These are phyloP conservation scores for Seriola quinqueradiata DNA, from an alignment of 2,113 vertebrate genomes.

Conservation along the genomic window DNA sequence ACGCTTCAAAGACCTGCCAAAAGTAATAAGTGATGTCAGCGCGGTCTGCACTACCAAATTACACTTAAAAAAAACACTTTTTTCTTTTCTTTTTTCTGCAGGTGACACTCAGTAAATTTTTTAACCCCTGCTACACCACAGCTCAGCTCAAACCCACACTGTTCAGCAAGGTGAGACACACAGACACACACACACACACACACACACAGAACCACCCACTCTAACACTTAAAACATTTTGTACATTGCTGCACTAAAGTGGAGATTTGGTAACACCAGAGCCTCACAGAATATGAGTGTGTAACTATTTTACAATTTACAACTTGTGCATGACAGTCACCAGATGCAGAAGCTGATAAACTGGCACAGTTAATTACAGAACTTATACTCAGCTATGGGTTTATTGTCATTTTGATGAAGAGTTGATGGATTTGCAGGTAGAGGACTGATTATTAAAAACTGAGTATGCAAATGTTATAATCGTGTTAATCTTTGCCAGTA, in stretches of 20 bases:
- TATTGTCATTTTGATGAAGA: not conserved
- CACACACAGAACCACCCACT: not conserved
- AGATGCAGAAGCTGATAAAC: not conserved
- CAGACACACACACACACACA: conserved; percentile 13
- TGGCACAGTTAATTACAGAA: not conserved
- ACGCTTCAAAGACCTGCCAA: not conserved
- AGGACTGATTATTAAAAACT: not conserved
- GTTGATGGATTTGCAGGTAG: too few species aligned
- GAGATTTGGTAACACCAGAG: not conserved
- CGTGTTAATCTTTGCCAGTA: too few species aligned
- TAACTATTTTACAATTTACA: not conserved
- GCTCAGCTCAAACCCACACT: conserved; percentile 97
- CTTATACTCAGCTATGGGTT: not conserved
- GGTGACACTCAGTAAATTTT: conserved; percentile 96
- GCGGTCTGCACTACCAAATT: not conserved
- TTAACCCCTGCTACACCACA: conserved; percentile 98
- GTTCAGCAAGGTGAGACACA: conserved; percentile 93
- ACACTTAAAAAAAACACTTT: not conserved
- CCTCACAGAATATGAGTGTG: not conserved
- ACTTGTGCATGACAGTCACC: not conserved
- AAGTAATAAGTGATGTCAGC: not conserved
- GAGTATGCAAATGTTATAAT: not conserved
- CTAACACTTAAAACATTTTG: conserved; percentile 4
- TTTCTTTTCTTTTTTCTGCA: conserved; percentile 68
- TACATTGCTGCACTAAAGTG: not conserved